These are phyloP conservation scores for Brachyrhaphis roseni DNA, from an alignment of 2,797 vertebrate genomes.

Conservation along the genomic window DNA sequence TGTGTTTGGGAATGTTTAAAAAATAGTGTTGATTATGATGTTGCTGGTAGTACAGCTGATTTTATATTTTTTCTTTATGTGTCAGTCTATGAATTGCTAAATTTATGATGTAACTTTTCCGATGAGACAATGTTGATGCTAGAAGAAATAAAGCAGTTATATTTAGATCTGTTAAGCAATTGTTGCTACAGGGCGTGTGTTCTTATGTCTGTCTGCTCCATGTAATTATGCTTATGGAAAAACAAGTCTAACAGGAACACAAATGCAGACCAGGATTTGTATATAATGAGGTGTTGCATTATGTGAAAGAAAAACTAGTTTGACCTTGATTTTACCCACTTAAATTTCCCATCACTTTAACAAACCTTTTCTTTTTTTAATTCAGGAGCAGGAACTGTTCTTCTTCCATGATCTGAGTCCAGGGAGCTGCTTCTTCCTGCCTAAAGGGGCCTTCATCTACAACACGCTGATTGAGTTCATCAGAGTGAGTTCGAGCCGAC, in stretches of 20 bases:
- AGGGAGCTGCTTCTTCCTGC: slow-evolving; percentile 98
- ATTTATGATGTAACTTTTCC: too few species aligned
- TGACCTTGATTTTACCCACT: background rate
- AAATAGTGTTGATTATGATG: background rate
- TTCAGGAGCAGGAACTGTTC: slow-evolving; percentile 95
- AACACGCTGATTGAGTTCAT: slow-evolving; percentile 93
- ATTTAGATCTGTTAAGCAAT: background rate
- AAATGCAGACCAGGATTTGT: background rate
- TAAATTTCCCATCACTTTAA: slow-evolving; percentile 18
- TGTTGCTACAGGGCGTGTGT: background rate
- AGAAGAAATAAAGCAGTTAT: background rate
- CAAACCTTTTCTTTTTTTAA: background rate
- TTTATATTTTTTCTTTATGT: background rate
- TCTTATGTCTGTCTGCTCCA: slow-evolving; percentile 11
- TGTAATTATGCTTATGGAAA: slow-evolving; percentile 7
- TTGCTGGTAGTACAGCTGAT: background rate
- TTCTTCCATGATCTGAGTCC: slow-evolving; percentile 99
- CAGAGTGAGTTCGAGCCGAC: slow-evolving; percentile 83
- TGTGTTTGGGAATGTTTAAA: background rate
- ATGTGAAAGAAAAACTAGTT: slow-evolving; percentile 27
- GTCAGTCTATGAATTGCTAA: background rate
- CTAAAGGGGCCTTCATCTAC: slow-evolving; percentile 96
- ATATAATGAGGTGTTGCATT: slow-evolving; percentile 10
- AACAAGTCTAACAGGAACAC: background rate
- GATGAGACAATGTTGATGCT: background rate